These are phyloP conservation scores for Cyclophora punctaria DNA, from an alignment of 2,888 invertebrate species.

Conservation along the genomic window DNA sequence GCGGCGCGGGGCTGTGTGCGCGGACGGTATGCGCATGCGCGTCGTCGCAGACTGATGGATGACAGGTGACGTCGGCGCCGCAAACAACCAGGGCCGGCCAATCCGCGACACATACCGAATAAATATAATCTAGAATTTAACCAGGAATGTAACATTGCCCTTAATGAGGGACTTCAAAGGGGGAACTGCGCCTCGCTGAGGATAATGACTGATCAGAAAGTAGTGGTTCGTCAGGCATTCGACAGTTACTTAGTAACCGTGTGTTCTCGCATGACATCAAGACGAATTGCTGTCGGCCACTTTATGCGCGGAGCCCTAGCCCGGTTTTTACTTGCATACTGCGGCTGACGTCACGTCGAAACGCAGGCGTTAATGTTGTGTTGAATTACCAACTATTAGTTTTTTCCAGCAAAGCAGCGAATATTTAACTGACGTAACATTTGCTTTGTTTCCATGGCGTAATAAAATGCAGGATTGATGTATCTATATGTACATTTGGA, in stretches of 20 bases:
- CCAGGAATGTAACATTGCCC: constrained; percentile 30
- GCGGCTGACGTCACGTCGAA: too few relatives aligned
- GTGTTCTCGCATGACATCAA: constrained; percentile 2
- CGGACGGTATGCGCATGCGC: constrained; percentile 51
- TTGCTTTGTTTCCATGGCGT: background rate
- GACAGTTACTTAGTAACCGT: constrained; percentile 9
- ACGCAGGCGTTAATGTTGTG: too few relatives aligned
- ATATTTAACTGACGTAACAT: too few relatives aligned
- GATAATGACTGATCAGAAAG: constrained; percentile 33
- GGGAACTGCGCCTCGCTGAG: constrained; percentile 21
- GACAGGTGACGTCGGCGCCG: constrained; percentile 62
- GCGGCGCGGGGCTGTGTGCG: constrained; percentile 14
- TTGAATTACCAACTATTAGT: too few relatives aligned
- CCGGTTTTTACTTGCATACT: too few relatives aligned
- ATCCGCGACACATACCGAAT: constrained; percentile 26
- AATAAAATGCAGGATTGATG: too few relatives aligned
- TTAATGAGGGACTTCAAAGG: constrained; percentile 38
- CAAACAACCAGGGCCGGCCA: constrained; percentile 38
- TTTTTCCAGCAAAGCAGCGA: too few relatives aligned
- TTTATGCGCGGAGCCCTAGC: background rate
- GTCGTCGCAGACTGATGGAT: constrained; percentile 70
- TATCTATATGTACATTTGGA: too few relatives aligned
- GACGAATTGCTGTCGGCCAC: constrained; percentile 5
- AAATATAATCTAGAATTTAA: constrained; percentile 38
- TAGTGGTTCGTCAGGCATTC: constrained; percentile 8